A percentile compares a stretch with the other conserved stretches of the same genome.
Conservation (phyloP, 1,140 invertebrate genomes). For the Wiebesia pumilae region DNA sequence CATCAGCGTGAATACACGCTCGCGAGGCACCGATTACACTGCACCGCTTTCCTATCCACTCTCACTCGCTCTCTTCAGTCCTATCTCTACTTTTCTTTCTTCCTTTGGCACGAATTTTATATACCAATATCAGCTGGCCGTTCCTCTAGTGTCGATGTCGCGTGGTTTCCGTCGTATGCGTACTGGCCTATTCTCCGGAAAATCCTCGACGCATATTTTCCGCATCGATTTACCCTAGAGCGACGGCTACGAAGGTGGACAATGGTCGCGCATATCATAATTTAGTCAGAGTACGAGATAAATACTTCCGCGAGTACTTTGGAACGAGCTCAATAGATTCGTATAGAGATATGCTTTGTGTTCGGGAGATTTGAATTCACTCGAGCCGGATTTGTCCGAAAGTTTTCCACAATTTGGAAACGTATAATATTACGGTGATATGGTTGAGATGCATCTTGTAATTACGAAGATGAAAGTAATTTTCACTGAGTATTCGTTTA, state of each 20-base stretch:
- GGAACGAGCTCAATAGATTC: constrained; percentile 19
- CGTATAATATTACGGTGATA: constrained; percentile 35
- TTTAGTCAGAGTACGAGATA: constrained; percentile 38
- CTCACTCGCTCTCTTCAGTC: neutral
- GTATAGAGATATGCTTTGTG: neutral
- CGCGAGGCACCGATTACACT: neutral
- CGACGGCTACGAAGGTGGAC: neutral
- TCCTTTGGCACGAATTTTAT: neutral
- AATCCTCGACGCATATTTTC: constrained; percentile 39
- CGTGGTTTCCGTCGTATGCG: neutral
- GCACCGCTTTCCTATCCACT: neutral
- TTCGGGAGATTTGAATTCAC: neutral
- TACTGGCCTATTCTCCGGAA: constrained; percentile 14
- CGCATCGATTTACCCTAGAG: neutral
- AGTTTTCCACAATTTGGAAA: neutral
- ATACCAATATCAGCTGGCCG: neutral
- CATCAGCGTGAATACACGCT: constrained; percentile 18
- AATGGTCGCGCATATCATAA: constrained; percentile 39
- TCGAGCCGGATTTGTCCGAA: neutral
- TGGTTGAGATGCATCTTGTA: constrained; percentile 31
- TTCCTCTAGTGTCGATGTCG: neutral
- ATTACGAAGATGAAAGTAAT: constrained; percentile 41
- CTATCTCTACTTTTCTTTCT: neutral
- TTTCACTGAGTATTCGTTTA: neutral
- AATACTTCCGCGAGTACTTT: constrained; percentile 17